Conservation (phyloP, 2,113 vertebrate genomes). For the Clarias magur region DNA sequence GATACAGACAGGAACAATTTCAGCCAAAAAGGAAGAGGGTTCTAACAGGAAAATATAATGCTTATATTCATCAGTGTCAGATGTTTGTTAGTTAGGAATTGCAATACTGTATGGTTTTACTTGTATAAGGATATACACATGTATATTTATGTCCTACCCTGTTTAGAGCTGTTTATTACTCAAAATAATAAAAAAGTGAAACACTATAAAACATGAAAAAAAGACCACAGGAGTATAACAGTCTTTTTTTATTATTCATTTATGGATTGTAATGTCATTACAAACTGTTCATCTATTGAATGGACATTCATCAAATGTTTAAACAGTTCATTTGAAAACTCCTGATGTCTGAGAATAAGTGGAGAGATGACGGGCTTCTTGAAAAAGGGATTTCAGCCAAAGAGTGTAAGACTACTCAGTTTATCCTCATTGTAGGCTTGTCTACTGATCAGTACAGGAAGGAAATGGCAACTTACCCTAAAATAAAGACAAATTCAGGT, state of each 20-base stretch:
- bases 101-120: background rate
- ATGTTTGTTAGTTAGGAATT: background rate
- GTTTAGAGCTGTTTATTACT: background rate
- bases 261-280: background rate
- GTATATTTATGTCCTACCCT: background rate
- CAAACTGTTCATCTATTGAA: background rate
- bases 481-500: conserved; percentile 42
- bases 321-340: conserved; percentile 15
- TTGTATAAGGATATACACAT: background rate
- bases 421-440: conserved; percentile 5
- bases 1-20: conserved; percentile 23
- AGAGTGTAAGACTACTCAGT: background rate
- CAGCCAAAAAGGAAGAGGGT: background rate
- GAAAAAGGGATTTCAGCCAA: conserved; percentile 32
- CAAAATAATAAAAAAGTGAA: background rate
- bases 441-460: conserved; percentile 22
- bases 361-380: background rate
- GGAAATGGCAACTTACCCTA: conserved; percentile 57
- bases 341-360: background rate
- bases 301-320: background rate
- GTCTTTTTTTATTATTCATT: background rate
- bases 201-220: background rate
- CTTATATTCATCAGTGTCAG: background rate
- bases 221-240: background rate
- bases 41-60: conserved; percentile 17